phyloP scores from a whole-genome alignment of 2,113 vertebrate species.

The Trogon surrucura region DNA sequence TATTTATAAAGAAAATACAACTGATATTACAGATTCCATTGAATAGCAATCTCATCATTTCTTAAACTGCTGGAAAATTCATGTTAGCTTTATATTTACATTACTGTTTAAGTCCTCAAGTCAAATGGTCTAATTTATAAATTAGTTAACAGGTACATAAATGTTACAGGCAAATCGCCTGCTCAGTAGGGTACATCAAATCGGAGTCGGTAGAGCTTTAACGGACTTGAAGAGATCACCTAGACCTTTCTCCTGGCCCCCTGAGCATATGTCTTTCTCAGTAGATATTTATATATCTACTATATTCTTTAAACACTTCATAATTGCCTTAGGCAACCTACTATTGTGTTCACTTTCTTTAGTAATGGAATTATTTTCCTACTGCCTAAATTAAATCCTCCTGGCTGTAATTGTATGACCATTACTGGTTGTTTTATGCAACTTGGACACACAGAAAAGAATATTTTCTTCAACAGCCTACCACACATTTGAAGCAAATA shows the following conservation, averaged over 20 bases:
- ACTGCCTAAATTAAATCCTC: not conserved
- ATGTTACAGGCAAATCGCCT: not conserved
- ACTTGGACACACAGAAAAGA: not conserved
- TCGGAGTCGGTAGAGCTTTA: not conserved
- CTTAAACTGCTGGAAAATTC: not conserved
- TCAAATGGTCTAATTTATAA: not conserved
- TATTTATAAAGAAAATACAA: not conserved
- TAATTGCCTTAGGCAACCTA: not conserved
- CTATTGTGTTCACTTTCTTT: not conserved
- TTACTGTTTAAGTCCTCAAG: not conserved
- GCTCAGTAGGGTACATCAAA: not conserved
- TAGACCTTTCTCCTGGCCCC: not conserved
- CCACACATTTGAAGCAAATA: not conserved
- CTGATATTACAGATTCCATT: not conserved
- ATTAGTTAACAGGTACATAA: not conserved
- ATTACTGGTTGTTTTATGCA: not conserved
- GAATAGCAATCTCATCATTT: not conserved
- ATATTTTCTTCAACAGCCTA: not conserved
- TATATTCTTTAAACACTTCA: not conserved
- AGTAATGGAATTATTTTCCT: not conserved
- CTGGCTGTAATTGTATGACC: not conserved
- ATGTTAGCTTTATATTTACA: not conserved
- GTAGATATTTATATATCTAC: not conserved
- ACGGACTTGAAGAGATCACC: not conserved
- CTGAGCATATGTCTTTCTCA: not conserved